Evolutionary conservation across 2,888 invertebrate genomes (phyloP).

Genomic region (Synanthedon andrenaeformis): DNA sequence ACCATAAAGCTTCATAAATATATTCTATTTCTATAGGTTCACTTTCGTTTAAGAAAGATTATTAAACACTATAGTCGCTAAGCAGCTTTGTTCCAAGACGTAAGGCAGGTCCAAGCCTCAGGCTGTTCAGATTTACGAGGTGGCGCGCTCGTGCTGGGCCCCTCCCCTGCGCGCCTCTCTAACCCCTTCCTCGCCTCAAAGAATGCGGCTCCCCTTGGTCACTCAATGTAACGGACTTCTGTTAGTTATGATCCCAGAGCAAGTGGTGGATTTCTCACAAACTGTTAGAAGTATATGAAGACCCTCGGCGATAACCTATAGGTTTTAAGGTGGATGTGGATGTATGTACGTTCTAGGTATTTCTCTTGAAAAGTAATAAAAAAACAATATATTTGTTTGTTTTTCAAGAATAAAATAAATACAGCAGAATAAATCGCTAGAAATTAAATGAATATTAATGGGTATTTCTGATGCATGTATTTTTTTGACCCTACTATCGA

Average conservation of each 20-base stretch:
- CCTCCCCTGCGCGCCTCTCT: slow-evolving; percentile 20
- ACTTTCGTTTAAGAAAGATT: slow-evolving; percentile 32
- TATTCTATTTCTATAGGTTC: slow-evolving; percentile 12
- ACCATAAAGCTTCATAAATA: too few relatives aligned
- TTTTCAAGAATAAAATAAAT: too few relatives aligned
- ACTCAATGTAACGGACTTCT: slow-evolving; percentile 43
- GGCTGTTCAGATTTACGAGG: slow-evolving; percentile 49
- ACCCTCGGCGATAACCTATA: too few relatives aligned
- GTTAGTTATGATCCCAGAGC: slow-evolving; percentile 41
- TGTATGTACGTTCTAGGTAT: too few relatives aligned
- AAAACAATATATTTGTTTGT: too few relatives aligned
- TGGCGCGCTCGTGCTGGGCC: slow-evolving; percentile 42
- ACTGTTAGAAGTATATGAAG: slow-evolving; percentile 15
- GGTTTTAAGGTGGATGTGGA: too few relatives aligned
- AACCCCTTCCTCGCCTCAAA: slow-evolving; percentile 12
- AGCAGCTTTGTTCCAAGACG: slow-evolving; percentile 20
- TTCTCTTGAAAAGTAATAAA: too few relatives aligned
- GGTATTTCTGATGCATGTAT: too few relatives aligned
- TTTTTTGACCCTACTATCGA: too few relatives aligned
- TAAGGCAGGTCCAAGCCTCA: slow-evolving; percentile 28
- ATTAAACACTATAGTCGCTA: slow-evolving; percentile 34
- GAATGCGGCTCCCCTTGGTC: slow-evolving; percentile 28
- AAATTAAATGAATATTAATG: too few relatives aligned
- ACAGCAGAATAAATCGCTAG: too few relatives aligned
- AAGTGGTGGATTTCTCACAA: slow-evolving; percentile 22